Conservation (phyloP, 2,888 invertebrate species). For the Pandemis heparana region DNA sequence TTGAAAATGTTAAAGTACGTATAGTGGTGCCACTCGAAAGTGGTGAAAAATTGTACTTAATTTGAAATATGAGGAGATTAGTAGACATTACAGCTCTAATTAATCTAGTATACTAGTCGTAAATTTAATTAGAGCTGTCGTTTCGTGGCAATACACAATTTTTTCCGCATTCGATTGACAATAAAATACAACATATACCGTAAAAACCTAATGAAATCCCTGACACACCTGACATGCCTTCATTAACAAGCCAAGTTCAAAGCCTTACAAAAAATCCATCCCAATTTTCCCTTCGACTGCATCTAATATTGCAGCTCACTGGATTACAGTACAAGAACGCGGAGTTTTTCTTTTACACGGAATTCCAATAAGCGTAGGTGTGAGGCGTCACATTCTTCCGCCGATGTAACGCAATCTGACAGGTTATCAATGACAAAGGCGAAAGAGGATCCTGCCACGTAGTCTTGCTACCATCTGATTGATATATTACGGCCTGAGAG, state of each 20-base stretch:
- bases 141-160: too few relatives aligned
- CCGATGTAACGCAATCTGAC: constrained; percentile 51
- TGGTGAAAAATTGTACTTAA: too few relatives aligned
- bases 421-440: constrained; percentile 53
- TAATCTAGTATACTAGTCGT: too few relatives aligned
- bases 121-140: too few relatives aligned
- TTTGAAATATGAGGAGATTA: too few relatives aligned
- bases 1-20: too few relatives aligned
- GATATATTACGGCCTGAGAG: constrained; percentile 44
- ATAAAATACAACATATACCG: too few relatives aligned
- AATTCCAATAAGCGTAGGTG: constrained; percentile 39
- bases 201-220: neutral
- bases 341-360: constrained; percentile 27
- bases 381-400: constrained; percentile 45
- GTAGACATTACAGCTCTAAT: too few relatives aligned
- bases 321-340: constrained; percentile 8
- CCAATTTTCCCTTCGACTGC: constrained; percentile 32
- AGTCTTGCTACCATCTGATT: constrained; percentile 38
- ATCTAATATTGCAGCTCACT: constrained; percentile 32
- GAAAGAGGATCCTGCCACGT: constrained; percentile 50
- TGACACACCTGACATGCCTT: neutral
- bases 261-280: constrained; percentile 11
- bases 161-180: too few relatives aligned
- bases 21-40: too few relatives aligned
- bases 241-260: neutral